Percentiles rank a stretch among this genome's conserved stretches.
These are phyloP conservation scores for Leiothrix lutea DNA, from an alignment of 2,113 vertebrate genomes.

Conservation along the genomic window DNA sequence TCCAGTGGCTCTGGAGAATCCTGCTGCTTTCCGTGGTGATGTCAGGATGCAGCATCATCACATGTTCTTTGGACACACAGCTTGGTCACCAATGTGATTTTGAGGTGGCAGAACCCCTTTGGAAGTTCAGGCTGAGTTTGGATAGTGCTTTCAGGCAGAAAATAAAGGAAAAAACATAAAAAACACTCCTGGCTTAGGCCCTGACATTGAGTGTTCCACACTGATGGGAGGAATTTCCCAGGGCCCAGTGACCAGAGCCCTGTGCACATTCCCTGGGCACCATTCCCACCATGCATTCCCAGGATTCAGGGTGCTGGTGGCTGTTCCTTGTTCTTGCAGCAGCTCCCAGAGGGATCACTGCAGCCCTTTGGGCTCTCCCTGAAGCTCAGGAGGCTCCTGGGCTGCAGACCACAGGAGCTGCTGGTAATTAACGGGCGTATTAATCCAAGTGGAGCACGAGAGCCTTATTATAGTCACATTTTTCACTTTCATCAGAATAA, in stretches of 20 bases:
- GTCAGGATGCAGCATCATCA: not conserved
- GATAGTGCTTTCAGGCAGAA: not conserved
- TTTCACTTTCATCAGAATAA: conserved; percentile 59
- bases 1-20: not conserved
- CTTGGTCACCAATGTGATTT: accelerated
- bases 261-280: accelerated
- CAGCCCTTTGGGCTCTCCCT: accelerated
- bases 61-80: not conserved
- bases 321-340: not conserved
- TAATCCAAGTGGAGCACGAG: conserved; percentile 15
- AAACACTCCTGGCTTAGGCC: accelerated
- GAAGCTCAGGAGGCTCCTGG: not conserved
- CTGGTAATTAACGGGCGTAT: conserved; percentile 44
- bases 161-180: not conserved
- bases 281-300: accelerated
- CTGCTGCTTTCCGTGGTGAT: accelerated
- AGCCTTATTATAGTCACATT: conserved; percentile 60
- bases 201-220: not conserved
- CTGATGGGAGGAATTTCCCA: accelerated
- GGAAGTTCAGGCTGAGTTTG: not conserved
- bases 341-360: not conserved
- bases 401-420: conserved; percentile 20
- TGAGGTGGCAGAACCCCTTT: accelerated
- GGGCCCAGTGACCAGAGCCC: not conserved
- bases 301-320: not conserved